Conservation (phyloP, 2,888 invertebrate genomes). For the Agrilus cyanescens region DNA sequence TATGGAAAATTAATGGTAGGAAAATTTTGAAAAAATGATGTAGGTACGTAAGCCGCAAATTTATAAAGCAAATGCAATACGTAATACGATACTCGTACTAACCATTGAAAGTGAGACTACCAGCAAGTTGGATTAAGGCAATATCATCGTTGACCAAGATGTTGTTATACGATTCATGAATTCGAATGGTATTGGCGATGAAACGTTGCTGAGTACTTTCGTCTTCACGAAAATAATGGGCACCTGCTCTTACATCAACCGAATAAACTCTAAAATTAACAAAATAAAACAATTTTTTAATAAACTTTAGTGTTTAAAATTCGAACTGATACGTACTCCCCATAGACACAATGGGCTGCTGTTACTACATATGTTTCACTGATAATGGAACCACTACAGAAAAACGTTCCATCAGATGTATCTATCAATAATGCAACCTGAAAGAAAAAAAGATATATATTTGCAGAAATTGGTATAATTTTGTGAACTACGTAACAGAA, state of each 20-base stretch:
- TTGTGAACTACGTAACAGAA: too few species aligned
- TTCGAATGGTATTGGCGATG: constrained; percentile 15
- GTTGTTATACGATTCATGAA: constrained; percentile 28
- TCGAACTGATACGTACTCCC: constrained; percentile 10
- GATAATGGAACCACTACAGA: constrained; percentile 42
- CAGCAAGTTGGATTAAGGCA: constrained; percentile 34
- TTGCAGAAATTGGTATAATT: too few species aligned
- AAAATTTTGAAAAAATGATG: too few species aligned
- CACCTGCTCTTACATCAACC: constrained; percentile 20
- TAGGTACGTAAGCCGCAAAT: too few species aligned
- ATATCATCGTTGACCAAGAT: constrained; percentile 30
- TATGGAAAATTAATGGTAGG: too few species aligned
- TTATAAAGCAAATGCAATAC: background rate
- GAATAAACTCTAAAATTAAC: constrained; percentile 11
- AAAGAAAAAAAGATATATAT: background rate
- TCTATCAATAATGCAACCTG: constrained; percentile 2
- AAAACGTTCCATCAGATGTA: constrained; percentile 29
- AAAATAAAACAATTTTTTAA: background rate
- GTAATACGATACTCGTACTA: constrained; percentile 8
- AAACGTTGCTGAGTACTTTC: constrained; percentile 28
- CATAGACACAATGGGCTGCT: constrained; percentile 43
- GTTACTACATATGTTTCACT: constrained; percentile 39
- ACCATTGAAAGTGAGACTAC: constrained; percentile 31
- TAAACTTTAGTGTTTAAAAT: constrained; percentile 26
- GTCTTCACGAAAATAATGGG: constrained; percentile 22